Base-by-base conservation (phyloP, 1,140 invertebrate species). In the Halesus radiatus region DNA sequence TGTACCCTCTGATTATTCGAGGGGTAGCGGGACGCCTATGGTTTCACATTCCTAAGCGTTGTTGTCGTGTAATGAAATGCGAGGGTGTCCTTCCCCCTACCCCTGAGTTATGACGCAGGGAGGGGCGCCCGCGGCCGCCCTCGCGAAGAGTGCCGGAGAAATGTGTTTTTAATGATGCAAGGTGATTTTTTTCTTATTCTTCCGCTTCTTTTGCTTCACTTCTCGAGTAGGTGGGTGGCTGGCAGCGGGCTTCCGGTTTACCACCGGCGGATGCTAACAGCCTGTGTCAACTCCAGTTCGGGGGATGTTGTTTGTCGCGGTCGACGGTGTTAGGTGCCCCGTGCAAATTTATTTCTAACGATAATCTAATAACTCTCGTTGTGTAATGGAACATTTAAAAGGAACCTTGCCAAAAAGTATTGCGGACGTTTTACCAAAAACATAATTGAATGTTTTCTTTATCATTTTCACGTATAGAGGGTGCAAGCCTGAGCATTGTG, bases 21-120 rank as follows among this genome's bases (percentile, higher is more conserved):
- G 10, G 15, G 68, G 23, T 29, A 15, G 20, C 52, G 18, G 5
- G 37, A 50, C 16, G 53, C 72, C 52, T 29, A 75, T 56, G 72
- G 72, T 75, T 60, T 75, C 81, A 80, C 81, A 83, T 83, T 83
- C 81, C 79, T 83, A 66, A 68, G 79, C 81, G 81, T 75, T 83
- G 81, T 83, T 83, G 81, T 83, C 81, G 81, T 83, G 81, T 83
- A 83, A 83, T 83, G 79, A 83, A 83, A 83, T 83, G 81, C 81
- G 79, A 78, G 68, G 54, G 62, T 50, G 62, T 60, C 60, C 45
- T 52, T 78, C 80, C 74, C 73, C 77, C 76, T 78, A n/a, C 50
- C 78, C 54, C 76, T 82, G 78, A 82, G 79, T 82, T 82, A 82
- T 80, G 78, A 75, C 79, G 81, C 75, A 76, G 50, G 45, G 52